Base-by-base conservation (phyloP, 92 coral and sea anemone genomes). In the Anthopleura xanthogrammica region DNA sequence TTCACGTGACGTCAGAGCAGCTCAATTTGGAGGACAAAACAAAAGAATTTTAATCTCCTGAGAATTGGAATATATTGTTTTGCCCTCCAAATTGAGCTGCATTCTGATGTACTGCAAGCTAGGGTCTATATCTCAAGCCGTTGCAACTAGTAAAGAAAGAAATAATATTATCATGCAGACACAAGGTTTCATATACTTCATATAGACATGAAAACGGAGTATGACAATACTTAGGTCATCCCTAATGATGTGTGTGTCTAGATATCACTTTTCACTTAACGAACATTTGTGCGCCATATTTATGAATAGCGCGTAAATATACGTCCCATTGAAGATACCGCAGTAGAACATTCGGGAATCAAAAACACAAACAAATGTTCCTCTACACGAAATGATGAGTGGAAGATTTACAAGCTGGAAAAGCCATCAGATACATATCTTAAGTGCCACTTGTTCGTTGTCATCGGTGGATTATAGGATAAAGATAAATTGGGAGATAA, bases 391-490 rank as follows among this genome's bases (percentile, higher is more conserved):
- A 36, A n/a, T 23, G 36, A 29, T 36, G 40, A 12, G 12, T 68
- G 16, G 42, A 68, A 68, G 42, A 68, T 68, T n/a, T 62, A 36
- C 74, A 23, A 68, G 29, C 74, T 68, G 74, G 74, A 68, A 68
- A 68, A 68, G 16, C 36, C 41, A 68, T 68, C 74, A 68, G 42
- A 68, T 36, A 29, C 36, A 12, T 68, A 68, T 68, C 74, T 68
- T 23, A 68, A 68, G 46, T 10, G 29, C 42, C 74, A 68, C 74
- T 68, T 68, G 74, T 36, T 68, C 41, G 16, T 68, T 68, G 74
- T 68, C 74, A 68, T 68, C 74, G 5, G 12, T 68, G 74, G 74
- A 68, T 68, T 68, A 68, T 36, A 68, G 42, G 42, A 68, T 23
- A 24, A 8, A 36, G 74, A 68, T 36, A 68, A 68, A 68, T 29